A percentile compares a stretch with the other conserved stretches of the same genome.
These are phyloP conservation scores for Gnatocerus cornutus DNA, from an alignment of 2,888 invertebrate species.

Conservation along the genomic window DNA sequence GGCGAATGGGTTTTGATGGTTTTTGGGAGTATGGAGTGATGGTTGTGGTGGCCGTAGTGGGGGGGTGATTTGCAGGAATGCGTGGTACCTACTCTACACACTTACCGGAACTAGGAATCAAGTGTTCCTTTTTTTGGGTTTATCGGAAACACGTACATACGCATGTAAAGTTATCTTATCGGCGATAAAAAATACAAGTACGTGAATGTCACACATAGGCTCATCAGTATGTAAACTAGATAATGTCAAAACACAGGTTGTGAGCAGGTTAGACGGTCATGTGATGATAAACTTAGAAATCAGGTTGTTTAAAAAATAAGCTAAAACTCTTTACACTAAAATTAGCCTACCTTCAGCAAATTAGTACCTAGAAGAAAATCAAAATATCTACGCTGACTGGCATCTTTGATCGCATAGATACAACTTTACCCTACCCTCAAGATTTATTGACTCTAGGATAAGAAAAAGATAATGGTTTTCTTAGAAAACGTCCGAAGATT, in stretches of 20 bases:
- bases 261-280: background rate
- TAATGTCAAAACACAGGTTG: constrained; percentile 14
- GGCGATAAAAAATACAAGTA: constrained; percentile 42
- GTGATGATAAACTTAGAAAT: too few species aligned
- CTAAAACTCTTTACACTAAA: too few species aligned
- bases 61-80: background rate
- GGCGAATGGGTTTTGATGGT: constrained; percentile 11
- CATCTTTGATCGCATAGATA: too few species aligned
- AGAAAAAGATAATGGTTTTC: too few species aligned
- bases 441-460: too few species aligned
- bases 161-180: constrained; percentile 28
- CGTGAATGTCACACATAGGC: constrained; percentile 39
- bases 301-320: too few species aligned
- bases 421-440: too few species aligned
- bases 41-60: background rate
- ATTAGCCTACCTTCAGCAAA: too few species aligned
- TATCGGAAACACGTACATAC: constrained; percentile 34
- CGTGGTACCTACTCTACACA: too few species aligned
- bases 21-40: background rate
- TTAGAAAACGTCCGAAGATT: too few species aligned
- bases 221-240: constrained; percentile 29
- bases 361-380: too few species aligned
- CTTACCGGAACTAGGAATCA: background rate
- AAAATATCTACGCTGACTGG: too few species aligned
- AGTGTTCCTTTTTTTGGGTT: constrained; percentile 12